Evolutionary conservation across 1,140 invertebrate species (phyloP).

Genomic region (Popillia japonica): DNA sequence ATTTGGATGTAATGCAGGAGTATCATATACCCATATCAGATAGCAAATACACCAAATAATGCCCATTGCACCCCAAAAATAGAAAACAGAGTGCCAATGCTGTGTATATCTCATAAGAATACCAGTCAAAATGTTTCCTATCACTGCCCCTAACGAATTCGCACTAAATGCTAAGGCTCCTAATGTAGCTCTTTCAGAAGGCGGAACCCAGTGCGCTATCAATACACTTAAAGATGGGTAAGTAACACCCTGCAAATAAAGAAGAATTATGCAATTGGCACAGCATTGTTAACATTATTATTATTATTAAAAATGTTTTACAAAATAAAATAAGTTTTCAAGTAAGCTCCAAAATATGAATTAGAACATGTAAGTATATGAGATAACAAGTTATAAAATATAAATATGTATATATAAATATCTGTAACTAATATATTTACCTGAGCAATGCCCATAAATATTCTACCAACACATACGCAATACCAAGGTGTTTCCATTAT

Average conservation of each 20-base stretch:
- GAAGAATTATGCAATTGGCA: background rate
- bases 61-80: slow-evolving; percentile 33
- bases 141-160: background rate
- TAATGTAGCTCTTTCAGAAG: background rate
- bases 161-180: slow-evolving; percentile 1
- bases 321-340: no score
- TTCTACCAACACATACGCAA: background rate
- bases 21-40: background rate
- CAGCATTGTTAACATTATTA: no score
- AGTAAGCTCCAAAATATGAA: no score
- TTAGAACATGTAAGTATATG: no score
- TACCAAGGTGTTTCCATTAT: background rate
- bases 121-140: slow-evolving; percentile 7
- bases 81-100: background rate
- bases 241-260: background rate
- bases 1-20: background rate
- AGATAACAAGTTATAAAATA: no score
- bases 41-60: background rate
- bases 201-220: slow-evolving; percentile 33
- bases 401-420: no score
- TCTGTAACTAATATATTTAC: no score
- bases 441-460: slow-evolving; percentile 36
- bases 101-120: background rate
- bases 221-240: background rate
- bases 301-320: no score